Evolutionary conservation across 1,140 invertebrate species (phyloP), one percentile per base, ranked within the genome.

Genomic region (Diachasma alloeum): DNA sequence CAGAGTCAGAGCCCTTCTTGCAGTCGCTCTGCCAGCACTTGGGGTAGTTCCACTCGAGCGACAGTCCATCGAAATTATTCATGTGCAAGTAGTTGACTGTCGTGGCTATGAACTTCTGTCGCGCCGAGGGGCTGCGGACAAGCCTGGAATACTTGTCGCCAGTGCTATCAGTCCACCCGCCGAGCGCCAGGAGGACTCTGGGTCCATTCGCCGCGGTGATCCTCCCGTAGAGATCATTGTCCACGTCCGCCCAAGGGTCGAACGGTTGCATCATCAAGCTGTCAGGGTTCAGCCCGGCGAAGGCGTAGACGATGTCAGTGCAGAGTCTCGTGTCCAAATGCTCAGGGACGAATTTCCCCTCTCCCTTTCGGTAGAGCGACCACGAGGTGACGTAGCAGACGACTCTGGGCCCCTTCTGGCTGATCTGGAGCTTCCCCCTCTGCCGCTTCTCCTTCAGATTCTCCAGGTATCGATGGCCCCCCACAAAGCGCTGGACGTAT

Each of bases 1-100:
- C 96, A 0, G 92, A 92, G 0, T 90, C 90, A 0, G 95, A 93
- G 8, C 96, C 96, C 77, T 93, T 94, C 17, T 93, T 93, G 84
- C 96, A 98, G 82, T 97, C 94, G 82, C 94, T 96, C 80, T 97
- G 96, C 96, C 96, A 97, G 80, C 96, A 98, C 59, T 94, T 94
- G 0, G 96, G 96, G 86, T 97, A 97, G 83, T 96, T 96, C 96
- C 96, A 98, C 79, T 97, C 96, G 4, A 97, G 81, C 78, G 96
- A 95, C 0, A 98, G 84, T 17, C 96, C 96, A 75, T 94, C 91
- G 83, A 98, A 97, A 37, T 93, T 93, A 78, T 96, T 90, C 71
- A 92, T 91, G 13, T 92, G 90, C 6, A 98, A 83, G 81, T 96
- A 96, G 15, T 91, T 89, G 0, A 95, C 90, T 0, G 92, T 89